phyloP scores from a whole-genome alignment of 2,797 vertebrate species.

The Bovichtus diacanthus region DNA sequence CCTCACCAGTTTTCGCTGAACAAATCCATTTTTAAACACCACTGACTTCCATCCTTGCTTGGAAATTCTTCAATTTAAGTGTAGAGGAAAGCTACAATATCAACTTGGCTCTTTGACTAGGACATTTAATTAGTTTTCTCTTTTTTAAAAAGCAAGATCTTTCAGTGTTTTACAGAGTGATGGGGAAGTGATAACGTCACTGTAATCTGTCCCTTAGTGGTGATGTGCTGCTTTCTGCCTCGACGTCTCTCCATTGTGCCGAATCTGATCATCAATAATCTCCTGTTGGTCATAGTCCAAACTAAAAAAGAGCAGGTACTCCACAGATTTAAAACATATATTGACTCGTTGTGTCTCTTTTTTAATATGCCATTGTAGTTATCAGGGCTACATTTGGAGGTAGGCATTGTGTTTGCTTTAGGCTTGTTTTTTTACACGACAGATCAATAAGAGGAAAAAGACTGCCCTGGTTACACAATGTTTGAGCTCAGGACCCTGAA shows the following conservation, averaged over 20 bases:
- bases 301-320: too few relatives aligned
- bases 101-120: background rate
- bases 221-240: background rate
- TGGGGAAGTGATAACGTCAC: slow-evolving; percentile 3
- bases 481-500: slow-evolving; percentile 25
- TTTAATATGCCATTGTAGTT: background rate
- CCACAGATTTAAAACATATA: background rate
- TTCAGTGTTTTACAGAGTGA: slow-evolving; percentile 30
- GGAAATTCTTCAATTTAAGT: background rate
- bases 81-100: background rate
- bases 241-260: background rate
- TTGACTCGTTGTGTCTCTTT: background rate
- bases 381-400: background rate
- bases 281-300: too few relatives aligned
- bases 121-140: background rate
- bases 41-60: background rate
- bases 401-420: slow-evolving; percentile 46
- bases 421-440: slow-evolving; percentile 45
- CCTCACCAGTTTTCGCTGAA: background rate
- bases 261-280: slow-evolving; percentile 4
- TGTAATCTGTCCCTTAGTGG: background rate
- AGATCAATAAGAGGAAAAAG: slow-evolving; percentile 63
- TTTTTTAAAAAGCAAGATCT: background rate
- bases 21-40: background rate
- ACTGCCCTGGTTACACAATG: slow-evolving; percentile 46